Conservation (phyloP, 1,140 invertebrate species). For the Bradynema listronoti region DNA sequence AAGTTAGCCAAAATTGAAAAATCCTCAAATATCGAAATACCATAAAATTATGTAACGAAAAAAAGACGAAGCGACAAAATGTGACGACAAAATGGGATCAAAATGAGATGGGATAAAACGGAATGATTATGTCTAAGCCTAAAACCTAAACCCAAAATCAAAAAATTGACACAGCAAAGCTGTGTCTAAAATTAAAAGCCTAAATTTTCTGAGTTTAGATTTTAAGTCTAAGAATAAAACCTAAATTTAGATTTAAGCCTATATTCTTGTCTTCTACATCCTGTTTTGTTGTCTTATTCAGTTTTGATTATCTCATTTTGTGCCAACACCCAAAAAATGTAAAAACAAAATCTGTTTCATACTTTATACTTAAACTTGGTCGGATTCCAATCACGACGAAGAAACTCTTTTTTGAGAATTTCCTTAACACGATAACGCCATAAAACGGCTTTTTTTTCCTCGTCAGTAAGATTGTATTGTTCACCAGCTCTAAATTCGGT, state of each 20-base stretch:
- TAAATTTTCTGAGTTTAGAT: neutral
- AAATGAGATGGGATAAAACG: no score
- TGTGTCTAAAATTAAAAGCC: neutral
- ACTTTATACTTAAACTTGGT: slow-evolving; percentile 57
- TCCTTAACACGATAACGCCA: slow-evolving; percentile 58
- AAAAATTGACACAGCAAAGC: no score
- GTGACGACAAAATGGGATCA: no score
- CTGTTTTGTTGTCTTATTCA: no score
- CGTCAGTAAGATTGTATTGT: slow-evolving; percentile 55
- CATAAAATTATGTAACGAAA: no score
- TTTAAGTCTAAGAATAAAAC: neutral
- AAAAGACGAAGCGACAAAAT: no score
- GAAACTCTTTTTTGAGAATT: slow-evolving; percentile 57
- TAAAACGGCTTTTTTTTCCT: slow-evolving; percentile 55
- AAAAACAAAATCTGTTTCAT: neutral
- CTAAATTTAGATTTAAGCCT: neutral
- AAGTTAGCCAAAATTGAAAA: no score
- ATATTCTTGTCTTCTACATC: no score
- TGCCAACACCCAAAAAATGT: neutral
- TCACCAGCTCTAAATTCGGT: slow-evolving; percentile 54
- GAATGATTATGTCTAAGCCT: no score
- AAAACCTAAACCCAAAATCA: no score
- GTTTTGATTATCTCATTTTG: no score
- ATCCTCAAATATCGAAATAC: no score
- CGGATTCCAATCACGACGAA: slow-evolving; percentile 53